These are phyloP conservation scores for Myxocyprinus asiaticus DNA, from an alignment of 2,113 vertebrate genomes.

Conservation along the genomic window DNA sequence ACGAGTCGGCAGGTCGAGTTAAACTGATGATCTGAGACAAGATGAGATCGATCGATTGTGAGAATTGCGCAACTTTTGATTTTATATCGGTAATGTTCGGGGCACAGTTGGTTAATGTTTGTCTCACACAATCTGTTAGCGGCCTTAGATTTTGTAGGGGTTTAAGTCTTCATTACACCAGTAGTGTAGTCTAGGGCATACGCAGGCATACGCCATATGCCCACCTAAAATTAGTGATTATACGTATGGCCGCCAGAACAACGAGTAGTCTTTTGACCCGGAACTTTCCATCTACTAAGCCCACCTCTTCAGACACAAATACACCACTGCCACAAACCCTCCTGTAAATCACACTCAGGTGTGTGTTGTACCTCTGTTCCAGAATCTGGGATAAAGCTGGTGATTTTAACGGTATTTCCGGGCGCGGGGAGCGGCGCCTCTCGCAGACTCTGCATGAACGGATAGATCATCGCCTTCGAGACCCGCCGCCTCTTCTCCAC, in stretches of 20 bases:
- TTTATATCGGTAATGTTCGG: neutral
- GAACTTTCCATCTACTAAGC: too few relatives aligned
- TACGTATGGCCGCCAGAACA: too few relatives aligned
- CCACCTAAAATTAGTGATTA: too few relatives aligned
- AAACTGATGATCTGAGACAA: slow-evolving; percentile 77
- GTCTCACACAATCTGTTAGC: too few relatives aligned
- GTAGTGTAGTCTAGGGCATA: too few relatives aligned
- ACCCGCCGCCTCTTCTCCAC: slow-evolving; percentile 86
- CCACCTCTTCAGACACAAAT: too few relatives aligned
- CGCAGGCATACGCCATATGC: too few relatives aligned
- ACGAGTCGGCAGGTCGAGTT: slow-evolving; percentile 81
- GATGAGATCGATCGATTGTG: neutral
- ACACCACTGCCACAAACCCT: too few relatives aligned
- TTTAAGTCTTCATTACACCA: too few relatives aligned
- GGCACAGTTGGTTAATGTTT: too few relatives aligned
- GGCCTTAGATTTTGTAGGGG: too few relatives aligned
- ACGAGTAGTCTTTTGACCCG: too few relatives aligned
- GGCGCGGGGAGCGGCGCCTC: slow-evolving; percentile 82
- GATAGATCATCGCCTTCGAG: slow-evolving; percentile 83
- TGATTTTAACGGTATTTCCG: slow-evolving; percentile 80
- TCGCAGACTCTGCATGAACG: slow-evolving; percentile 86
- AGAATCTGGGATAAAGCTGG: slow-evolving; percentile 84
- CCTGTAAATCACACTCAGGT: neutral
- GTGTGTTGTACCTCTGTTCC: slow-evolving; percentile 78
- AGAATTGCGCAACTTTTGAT: neutral